A percentile compares a stretch with the other conserved stretches of the same genome.
These are phyloP conservation scores for Poecilia velifera DNA, from an alignment of 2,797 vertebrate genomes.

Conservation along the genomic window DNA sequence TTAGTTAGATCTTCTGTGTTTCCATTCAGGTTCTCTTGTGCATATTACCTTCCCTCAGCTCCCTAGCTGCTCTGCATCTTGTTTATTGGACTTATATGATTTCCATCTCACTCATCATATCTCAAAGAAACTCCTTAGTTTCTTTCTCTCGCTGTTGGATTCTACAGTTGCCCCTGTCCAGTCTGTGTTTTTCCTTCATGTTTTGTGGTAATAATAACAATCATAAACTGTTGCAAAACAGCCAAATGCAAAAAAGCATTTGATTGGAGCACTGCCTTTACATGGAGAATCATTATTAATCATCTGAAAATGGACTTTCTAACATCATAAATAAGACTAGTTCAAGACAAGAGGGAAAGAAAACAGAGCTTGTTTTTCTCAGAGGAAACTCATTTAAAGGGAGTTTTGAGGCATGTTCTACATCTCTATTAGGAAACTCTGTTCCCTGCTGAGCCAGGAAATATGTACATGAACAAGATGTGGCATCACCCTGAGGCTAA, in stretches of 20 bases:
- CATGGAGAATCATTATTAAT: constrained; percentile 2
- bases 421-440: constrained; percentile 4
- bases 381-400: constrained; percentile 12
- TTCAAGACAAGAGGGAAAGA: not conserved
- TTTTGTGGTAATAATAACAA: no score
- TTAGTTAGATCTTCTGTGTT: no score
- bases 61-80: no score
- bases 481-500: constrained; percentile 35
- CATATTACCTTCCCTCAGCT: no score
- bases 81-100: no score
- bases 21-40: no score
- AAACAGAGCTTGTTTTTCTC: constrained; percentile 19
- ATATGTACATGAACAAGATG: constrained; percentile 37
- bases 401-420: constrained; percentile 31
- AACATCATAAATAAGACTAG: constrained; percentile 4
- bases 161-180: no score
- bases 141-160: no score
- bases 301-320: not conserved
- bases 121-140: no score
- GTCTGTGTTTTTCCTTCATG: no score
- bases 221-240: not conserved
- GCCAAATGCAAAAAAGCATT: not conserved
- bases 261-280: not conserved
- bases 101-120: no score
- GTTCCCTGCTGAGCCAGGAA: constrained; percentile 39